Evolutionary conservation across 2,113 vertebrate species (phyloP).

Genomic region (Candoia aspera): DNA sequence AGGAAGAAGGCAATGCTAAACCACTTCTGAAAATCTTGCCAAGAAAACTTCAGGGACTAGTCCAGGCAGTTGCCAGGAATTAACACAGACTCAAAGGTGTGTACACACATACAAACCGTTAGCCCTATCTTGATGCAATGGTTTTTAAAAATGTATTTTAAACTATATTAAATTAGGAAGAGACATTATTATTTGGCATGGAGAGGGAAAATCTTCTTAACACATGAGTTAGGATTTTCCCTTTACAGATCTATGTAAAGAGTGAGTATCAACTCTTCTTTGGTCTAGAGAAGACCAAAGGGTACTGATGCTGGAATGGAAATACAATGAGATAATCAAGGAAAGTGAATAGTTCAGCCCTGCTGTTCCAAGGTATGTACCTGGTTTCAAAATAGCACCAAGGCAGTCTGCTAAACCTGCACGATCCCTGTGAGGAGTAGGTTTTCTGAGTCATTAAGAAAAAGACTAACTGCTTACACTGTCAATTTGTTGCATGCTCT

Average conservation of each 20-base stretch:
- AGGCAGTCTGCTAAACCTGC: not conserved
- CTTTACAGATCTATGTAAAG: not conserved
- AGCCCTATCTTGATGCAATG: not conserved
- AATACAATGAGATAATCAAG: no score
- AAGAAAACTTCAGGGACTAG: not conserved
- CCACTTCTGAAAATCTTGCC: not conserved
- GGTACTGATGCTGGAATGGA: not conserved
- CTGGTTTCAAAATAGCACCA: not conserved
- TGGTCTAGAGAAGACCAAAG: not conserved
- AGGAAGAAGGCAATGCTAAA: not conserved
- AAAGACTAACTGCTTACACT: conserved; percentile 19
- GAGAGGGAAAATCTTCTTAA: not conserved
- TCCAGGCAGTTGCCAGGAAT: not conserved
- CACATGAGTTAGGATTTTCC: not conserved
- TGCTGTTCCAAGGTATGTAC: not conserved
- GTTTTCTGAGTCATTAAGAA: not conserved
- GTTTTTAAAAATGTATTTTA: not conserved
- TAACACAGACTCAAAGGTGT: not conserved
- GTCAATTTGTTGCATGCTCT: conserved; percentile 38
- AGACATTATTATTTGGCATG: not conserved
- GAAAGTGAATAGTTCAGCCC: not conserved
- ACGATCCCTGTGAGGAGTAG: no score
- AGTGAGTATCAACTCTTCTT: not conserved
- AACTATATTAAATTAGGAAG: not conserved
- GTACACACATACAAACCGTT: not conserved